Evolutionary conservation across 2,888 invertebrate genomes (phyloP).

Genomic region (Xestia xanthographa): DNA sequence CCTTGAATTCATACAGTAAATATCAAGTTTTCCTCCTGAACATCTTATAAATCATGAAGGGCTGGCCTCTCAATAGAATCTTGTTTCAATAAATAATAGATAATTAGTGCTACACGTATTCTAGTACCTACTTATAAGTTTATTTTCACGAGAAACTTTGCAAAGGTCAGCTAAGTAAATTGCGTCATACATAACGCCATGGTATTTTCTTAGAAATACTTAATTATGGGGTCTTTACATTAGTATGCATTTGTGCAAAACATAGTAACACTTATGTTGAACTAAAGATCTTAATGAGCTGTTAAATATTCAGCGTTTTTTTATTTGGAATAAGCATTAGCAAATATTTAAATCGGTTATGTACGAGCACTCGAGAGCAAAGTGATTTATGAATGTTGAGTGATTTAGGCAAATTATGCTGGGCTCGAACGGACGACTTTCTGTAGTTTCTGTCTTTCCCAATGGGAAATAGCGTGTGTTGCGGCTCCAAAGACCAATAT

Average conservation of each 20-base stretch:
- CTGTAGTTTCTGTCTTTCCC: background rate
- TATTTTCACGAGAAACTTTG: background rate
- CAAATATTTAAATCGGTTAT: no score
- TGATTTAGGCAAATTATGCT: background rate
- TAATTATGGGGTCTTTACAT: no score
- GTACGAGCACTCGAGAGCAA: background rate
- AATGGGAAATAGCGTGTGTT: background rate
- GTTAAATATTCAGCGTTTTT: background rate
- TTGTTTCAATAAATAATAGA: background rate
- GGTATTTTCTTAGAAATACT: background rate
- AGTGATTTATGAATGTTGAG: slow-evolving; percentile 12
- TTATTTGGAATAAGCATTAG: background rate
- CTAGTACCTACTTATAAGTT: background rate
- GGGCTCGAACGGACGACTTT: background rate
- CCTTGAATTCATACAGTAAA: slow-evolving; percentile 56
- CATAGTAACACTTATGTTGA: no score
- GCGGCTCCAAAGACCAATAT: background rate
- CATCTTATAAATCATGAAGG: background rate
- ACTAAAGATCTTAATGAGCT: background rate
- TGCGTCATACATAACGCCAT: background rate
- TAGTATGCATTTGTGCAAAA: background rate
- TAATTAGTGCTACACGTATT: background rate
- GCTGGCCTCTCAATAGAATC: background rate
- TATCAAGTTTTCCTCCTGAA: slow-evolving; percentile 41
- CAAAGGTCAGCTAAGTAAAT: background rate